Evolutionary conservation across 2,113 vertebrate species (phyloP).

Genomic region (Scophthalmus maximus): DNA sequence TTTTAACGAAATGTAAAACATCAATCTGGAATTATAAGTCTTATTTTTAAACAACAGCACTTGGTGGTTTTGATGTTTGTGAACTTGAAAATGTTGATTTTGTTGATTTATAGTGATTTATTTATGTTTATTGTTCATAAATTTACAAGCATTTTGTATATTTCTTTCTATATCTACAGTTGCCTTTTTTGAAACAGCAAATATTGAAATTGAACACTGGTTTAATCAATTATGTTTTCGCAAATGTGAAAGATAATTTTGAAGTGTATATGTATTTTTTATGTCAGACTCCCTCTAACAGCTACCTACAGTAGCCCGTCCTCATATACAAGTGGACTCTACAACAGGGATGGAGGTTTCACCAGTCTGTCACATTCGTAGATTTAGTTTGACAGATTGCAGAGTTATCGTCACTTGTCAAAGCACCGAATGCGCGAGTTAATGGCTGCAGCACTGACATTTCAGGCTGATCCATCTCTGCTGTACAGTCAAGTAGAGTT

Average conservation of each 20-base stretch:
- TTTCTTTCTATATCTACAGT: slow-evolving; percentile 74
- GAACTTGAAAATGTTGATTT: slow-evolving; percentile 63
- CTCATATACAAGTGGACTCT: slow-evolving; percentile 36
- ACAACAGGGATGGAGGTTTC: slow-evolving; percentile 52
- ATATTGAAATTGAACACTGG: slow-evolving; percentile 26
- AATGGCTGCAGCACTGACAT: slow-evolving; percentile 24
- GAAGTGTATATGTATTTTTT: slow-evolving; percentile 56
- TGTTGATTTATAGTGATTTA: slow-evolving; percentile 61
- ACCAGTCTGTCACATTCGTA: slow-evolving; percentile 29
- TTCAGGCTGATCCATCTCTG: slow-evolving; percentile 50
- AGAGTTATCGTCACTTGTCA: slow-evolving; percentile 28
- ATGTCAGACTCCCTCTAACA: slow-evolving; percentile 55
- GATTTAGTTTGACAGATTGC: slow-evolving; percentile 35
- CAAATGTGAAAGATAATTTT: slow-evolving; percentile 53
- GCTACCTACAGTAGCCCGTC: slow-evolving; percentile 42
- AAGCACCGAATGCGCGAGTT: too few relatives aligned
- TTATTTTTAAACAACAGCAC: slow-evolving; percentile 66
- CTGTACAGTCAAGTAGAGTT: slow-evolving; percentile 51
- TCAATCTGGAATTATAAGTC: slow-evolving; percentile 40
- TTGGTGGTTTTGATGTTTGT: slow-evolving; percentile 76
- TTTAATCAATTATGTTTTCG: slow-evolving; percentile 51
- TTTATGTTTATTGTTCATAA: slow-evolving; percentile 66
- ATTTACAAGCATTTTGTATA: slow-evolving; percentile 70
- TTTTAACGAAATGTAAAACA: slow-evolving; percentile 47
- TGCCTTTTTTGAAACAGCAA: slow-evolving; percentile 67